Conservation (phyloP, 2,113 vertebrate genomes). For the Diadophis punctatus region DNA sequence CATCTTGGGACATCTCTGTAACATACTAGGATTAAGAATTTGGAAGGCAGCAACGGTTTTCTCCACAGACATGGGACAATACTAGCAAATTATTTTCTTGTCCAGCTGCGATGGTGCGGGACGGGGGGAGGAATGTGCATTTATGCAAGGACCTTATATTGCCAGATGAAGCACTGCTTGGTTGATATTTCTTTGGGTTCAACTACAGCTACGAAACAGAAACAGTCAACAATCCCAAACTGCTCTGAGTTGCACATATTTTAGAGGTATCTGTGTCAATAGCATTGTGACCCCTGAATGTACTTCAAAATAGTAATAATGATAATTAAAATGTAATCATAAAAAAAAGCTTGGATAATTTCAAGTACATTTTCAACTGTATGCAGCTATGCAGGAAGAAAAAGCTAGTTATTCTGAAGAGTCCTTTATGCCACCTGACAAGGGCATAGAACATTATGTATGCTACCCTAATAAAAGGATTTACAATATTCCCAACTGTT, state of each 20-base stretch:
- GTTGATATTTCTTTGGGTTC: background rate
- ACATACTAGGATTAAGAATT: background rate
- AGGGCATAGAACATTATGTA: background rate
- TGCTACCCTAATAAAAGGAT: background rate
- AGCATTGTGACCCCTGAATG: background rate
- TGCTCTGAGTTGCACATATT: background rate
- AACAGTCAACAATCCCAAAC: background rate
- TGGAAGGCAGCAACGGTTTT: background rate
- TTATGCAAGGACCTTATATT: background rate
- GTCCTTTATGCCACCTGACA: background rate
- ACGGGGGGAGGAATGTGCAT: too few relatives aligned
- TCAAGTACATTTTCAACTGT: background rate
- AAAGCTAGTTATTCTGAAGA: background rate
- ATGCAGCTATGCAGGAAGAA: background rate
- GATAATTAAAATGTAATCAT: background rate
- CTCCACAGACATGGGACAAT: background rate
- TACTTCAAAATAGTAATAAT: background rate
- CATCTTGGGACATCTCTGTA: background rate
- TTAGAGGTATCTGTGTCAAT: background rate
- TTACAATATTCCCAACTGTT: background rate
- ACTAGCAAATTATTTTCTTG: background rate
- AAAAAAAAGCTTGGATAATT: background rate
- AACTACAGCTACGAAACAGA: background rate
- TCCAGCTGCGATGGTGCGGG: background rate
- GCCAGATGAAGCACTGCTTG: background rate